phyloP scores from a whole-genome alignment of 2,797 vertebrate species.

The Labeo calbasu region DNA sequence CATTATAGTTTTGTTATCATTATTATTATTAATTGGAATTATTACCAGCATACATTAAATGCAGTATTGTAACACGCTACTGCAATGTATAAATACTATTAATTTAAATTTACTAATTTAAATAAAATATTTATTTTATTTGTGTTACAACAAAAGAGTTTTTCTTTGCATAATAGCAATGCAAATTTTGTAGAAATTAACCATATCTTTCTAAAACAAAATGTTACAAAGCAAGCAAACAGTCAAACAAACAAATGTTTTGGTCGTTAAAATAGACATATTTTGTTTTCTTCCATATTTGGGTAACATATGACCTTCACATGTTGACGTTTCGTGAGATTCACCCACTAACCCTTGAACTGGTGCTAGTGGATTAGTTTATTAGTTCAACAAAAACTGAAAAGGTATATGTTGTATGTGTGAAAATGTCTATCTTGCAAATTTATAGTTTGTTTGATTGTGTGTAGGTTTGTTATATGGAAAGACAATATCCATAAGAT shows the following conservation, averaged over 20 bases:
- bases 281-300: neutral
- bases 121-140: neutral
- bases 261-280: neutral
- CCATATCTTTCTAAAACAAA: neutral
- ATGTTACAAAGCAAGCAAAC: neutral
- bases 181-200: neutral
- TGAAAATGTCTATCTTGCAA: neutral
- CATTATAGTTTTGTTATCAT: neutral
- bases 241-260: neutral
- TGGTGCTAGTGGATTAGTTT: slow-evolving; percentile 1
- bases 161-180: neutral
- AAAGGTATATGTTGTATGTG: neutral
- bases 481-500: neutral
- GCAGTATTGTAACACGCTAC: neutral
- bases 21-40: neutral
- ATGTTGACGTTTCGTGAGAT: neutral
- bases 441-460: neutral
- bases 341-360: neutral
- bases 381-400: neutral
- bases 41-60: neutral
- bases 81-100: neutral
- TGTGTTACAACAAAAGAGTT: neutral
- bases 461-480: neutral
- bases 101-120: neutral
- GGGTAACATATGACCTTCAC: neutral